Base-by-base conservation (phyloP, 2,888 invertebrate species). In the Xestobium rufovillosum region DNA sequence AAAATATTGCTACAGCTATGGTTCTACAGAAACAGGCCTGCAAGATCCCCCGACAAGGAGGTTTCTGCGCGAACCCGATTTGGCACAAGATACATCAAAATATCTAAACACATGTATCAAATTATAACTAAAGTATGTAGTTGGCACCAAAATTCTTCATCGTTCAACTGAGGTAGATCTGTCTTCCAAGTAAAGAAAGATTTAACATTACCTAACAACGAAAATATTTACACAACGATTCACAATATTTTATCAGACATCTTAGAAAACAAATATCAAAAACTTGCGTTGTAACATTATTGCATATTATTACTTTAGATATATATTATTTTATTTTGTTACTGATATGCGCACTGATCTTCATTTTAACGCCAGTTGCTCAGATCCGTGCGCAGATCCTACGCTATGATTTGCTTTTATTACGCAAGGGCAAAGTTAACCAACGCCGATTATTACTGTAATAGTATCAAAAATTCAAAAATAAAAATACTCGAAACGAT, bases 121-220 rank as follows among this genome's bases (percentile, higher is more conserved):
- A n/a, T n/a, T 11, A 15, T 14, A 15, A 31, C 8, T 31, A 19
- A 44, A 50, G 44, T 44, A 43, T 42, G 31, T 47, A 42, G 52
- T 58, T 58, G 57, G 57, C 56, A 59, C 56, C 53, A 50, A 54
- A 53, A 48, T 51, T 46, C 47, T 48, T 46, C 40, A 44, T 35
- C 36, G n/a, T 34, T 45, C 34, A 65, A 66, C 63, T 64, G 66
- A 66, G 66, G 66, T 66, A 66, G 66, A 55, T 63, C 55, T 56
- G 61, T 63, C 55, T 54, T 61, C 56, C 48, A 57, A n/a, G n/a
- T n/a, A n/a, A n/a, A n/a, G 57, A 59, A 57, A 51, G 45, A 43
- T 55, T 19, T 19, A 19, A 19, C 56, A 56, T 60, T 53, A 59
- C 53, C 50, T 55, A 59, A 57, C 54, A 59, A 58, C 53, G 48